phyloP scores from a whole-genome alignment of 2,113 vertebrate genomes.

The Acrocephalus kingi region DNA sequence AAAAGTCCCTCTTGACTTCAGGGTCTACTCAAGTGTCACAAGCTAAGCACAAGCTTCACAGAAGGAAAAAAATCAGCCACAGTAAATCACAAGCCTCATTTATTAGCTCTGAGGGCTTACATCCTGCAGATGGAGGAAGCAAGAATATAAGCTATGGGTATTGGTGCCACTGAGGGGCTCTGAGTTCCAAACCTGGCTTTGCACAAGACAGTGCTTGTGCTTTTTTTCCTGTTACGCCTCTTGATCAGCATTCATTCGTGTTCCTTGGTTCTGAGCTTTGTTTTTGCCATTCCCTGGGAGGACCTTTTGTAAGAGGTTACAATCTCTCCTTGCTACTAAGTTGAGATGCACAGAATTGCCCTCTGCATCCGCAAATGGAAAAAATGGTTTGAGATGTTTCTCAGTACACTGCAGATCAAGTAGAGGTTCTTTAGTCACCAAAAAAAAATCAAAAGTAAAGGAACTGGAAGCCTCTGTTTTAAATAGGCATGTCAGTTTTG shows the following conservation, averaged over 20 bases:
- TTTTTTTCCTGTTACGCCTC: not conserved
- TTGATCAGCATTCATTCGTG: not conserved
- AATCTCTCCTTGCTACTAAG: not conserved
- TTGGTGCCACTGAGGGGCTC: not conserved
- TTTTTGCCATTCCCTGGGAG: not conserved
- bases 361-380: not conserved
- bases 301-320: not conserved
- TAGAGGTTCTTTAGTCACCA: not conserved
- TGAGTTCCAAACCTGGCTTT: not conserved
- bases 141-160: not conserved
- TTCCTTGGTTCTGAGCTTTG: not conserved
- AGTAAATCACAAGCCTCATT: constrained; percentile 9
- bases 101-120: not conserved
- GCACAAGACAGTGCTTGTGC: not conserved
- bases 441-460: not conserved
- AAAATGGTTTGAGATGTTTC: not conserved
- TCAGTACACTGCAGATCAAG: not conserved
- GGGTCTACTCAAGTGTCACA: not conserved
- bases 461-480: not conserved
- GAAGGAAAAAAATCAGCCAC: not conserved
- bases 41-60: not conserved
- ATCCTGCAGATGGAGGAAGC: not conserved
- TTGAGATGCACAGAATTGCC: not conserved
- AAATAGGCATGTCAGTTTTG: not conserved
- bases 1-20: constrained; percentile 16